phyloP scores from a whole-genome alignment of 1,140 invertebrate species.

The Galleria mellonella region DNA sequence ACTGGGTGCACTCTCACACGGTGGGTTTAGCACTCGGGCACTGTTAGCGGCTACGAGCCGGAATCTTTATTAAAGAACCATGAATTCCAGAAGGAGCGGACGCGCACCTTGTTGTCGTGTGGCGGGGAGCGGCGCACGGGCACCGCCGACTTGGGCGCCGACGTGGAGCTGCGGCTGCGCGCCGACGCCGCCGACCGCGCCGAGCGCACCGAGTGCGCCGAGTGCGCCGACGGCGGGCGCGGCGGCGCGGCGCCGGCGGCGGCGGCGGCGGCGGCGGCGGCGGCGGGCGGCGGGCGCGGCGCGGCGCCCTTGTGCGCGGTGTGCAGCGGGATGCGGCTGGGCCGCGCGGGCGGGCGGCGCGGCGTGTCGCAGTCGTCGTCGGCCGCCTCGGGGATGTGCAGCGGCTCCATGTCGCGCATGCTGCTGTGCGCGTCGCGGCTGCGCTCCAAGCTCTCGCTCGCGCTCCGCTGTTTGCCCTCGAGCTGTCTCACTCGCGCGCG shows the following conservation, averaged over 20 bases:
- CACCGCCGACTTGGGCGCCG: slow-evolving; percentile 20
- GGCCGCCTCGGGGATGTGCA: slow-evolving; percentile 75
- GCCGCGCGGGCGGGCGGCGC: slow-evolving; percentile 76
- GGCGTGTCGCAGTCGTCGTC: slow-evolving; percentile 76
- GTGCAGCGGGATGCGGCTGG: slow-evolving; percentile 79
- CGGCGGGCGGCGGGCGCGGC: slow-evolving; percentile 33
- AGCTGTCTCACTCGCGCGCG: slow-evolving; percentile 82
- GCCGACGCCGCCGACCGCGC: slow-evolving; percentile 12
- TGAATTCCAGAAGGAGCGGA: slow-evolving; percentile 51
- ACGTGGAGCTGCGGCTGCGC: slow-evolving; percentile 51
- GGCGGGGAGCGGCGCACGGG: slow-evolving; percentile 27
- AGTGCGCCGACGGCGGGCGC: slow-evolving; percentile 34
- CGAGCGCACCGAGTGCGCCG: slow-evolving; percentile 49
- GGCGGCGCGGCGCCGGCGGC: slow-evolving; percentile 51
- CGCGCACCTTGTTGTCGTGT: slow-evolving; percentile 52
- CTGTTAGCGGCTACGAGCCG: slow-evolving; percentile 33
- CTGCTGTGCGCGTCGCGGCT: slow-evolving; percentile 60
- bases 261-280: slow-evolving; percentile 50
- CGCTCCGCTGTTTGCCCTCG: slow-evolving; percentile 74
- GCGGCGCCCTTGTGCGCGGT: slow-evolving; percentile 74
- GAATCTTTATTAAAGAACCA: slow-evolving; percentile 48
- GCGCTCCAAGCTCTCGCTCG: slow-evolving; percentile 72
- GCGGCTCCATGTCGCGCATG: slow-evolving; percentile 70
- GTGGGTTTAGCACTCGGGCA: slow-evolving; percentile 35
- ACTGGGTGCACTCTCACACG: slow-evolving; percentile 53